These are phyloP conservation scores for Leptopilina boulardi DNA, from an alignment of 1,140 invertebrate species.

Conservation along the genomic window DNA sequence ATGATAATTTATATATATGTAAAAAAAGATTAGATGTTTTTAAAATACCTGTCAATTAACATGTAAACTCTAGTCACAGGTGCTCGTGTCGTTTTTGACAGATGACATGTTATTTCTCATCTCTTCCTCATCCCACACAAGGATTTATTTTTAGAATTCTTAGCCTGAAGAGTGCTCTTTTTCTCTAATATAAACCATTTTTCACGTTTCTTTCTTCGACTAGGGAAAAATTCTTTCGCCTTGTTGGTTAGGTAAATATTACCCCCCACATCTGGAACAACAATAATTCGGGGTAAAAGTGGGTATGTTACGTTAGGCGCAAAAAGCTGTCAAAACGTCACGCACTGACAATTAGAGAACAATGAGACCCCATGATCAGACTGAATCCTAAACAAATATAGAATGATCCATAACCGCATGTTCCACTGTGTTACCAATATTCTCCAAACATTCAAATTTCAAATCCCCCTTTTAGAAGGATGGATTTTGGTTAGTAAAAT, in stretches of 20 bases:
- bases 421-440: neutral
- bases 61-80: conserved; percentile 1
- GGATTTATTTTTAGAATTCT: conserved; percentile 15
- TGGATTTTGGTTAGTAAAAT: neutral
- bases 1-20: neutral
- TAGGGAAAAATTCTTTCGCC: conserved; percentile 44
- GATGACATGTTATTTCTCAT: conserved; percentile 18
- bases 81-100: conserved; percentile 11
- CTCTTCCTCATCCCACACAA: neutral
- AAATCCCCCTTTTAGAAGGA: conserved; percentile 1
- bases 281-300: conserved; percentile 52
- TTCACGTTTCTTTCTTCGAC: conserved; percentile 17
- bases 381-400: conserved; percentile 67
- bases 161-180: neutral
- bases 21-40: neutral
- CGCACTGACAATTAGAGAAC: conserved; percentile 61
- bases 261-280: conserved; percentile 11
- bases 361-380: conserved; percentile 56
- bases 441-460: neutral
- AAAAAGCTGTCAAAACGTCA: neutral
- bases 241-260: conserved; percentile 61
- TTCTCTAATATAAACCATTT: neutral
- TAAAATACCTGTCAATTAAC: conserved; percentile 29
- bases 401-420: conserved; percentile 62
- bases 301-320: conserved; percentile 43